Conservation (phyloP, 2,797 vertebrate genomes). For the Schizopygopsis malacanthus region DNA sequence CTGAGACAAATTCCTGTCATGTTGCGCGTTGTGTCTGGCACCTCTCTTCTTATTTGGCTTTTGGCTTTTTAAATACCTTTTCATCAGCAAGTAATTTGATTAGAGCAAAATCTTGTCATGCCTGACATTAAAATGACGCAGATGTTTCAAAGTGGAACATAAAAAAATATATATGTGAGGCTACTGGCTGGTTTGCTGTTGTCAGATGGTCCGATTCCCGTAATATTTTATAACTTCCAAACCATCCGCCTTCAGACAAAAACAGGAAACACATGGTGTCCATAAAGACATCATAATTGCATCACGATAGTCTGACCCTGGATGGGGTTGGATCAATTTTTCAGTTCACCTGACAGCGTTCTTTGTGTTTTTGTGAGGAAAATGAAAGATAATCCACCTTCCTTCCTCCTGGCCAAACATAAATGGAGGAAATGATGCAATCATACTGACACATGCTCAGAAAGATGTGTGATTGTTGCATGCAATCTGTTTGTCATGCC, state of each 20-base stretch:
- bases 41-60: neutral
- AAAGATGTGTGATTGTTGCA: slow-evolving; percentile 33
- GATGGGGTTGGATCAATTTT: slow-evolving; percentile 19
- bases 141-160: slow-evolving; percentile 19
- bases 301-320: slow-evolving; percentile 18
- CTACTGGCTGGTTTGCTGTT: neutral
- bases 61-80: slow-evolving; percentile 9
- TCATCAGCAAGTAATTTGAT: slow-evolving; percentile 19
- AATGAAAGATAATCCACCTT: slow-evolving; percentile 27
- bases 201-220: neutral
- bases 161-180: neutral
- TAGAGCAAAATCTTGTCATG: neutral
- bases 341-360: slow-evolving; percentile 40
- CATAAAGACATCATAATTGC: slow-evolving; percentile 40
- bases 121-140: slow-evolving; percentile 13
- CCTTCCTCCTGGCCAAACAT: slow-evolving; percentile 32
- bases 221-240: slow-evolving; percentile 2
- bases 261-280: neutral
- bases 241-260: neutral
- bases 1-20: neutral
- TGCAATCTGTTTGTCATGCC: slow-evolving; percentile 46
- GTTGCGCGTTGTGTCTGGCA: neutral
- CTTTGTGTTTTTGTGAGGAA: slow-evolving; percentile 25
- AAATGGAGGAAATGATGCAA: slow-evolving; percentile 58
- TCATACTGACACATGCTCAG: slow-evolving; percentile 41